These are phyloP conservation scores for Heliconius congener DNA, from an alignment of 1,140 invertebrate genomes.

Conservation along the genomic window DNA sequence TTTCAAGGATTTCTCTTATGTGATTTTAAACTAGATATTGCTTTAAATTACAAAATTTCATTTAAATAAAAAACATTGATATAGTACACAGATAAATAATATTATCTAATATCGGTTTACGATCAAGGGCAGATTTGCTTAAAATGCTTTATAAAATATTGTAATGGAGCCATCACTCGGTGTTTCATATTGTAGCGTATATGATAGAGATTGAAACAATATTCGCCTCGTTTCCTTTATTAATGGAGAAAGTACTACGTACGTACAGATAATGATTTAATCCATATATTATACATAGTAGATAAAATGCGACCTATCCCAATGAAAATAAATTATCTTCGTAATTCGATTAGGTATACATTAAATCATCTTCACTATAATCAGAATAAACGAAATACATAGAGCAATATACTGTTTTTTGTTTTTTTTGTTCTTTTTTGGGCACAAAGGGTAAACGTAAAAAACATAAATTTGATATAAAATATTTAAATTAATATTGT, in stretches of 20 bases:
- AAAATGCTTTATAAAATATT: slow-evolving; percentile 5
- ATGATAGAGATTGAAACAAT: background rate
- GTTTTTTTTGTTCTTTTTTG: no score
- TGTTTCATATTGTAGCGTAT: background rate
- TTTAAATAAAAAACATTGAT: background rate
- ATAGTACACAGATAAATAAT: background rate
- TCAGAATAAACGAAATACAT: background rate
- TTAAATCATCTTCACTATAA: no score
- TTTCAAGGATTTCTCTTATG: background rate
- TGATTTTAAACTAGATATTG: background rate
- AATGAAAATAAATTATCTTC: background rate
- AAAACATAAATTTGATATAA: no score
- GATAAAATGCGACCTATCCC: slow-evolving; percentile 1
- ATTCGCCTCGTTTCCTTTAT: background rate
- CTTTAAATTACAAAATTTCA: background rate
- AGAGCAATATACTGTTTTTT: no score
- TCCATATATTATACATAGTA: background rate
- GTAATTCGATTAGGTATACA: background rate
- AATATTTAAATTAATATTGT: no score
- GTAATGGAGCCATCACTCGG: background rate
- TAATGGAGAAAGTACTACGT: background rate
- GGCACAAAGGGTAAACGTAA: no score
- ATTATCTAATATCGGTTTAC: slow-evolving; percentile 8
- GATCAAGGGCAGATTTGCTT: slow-evolving; percentile 21
- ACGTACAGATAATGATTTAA: background rate